Base-by-base conservation (phyloP, 1,140 invertebrate species). In the Bombus waltoni region DNA sequence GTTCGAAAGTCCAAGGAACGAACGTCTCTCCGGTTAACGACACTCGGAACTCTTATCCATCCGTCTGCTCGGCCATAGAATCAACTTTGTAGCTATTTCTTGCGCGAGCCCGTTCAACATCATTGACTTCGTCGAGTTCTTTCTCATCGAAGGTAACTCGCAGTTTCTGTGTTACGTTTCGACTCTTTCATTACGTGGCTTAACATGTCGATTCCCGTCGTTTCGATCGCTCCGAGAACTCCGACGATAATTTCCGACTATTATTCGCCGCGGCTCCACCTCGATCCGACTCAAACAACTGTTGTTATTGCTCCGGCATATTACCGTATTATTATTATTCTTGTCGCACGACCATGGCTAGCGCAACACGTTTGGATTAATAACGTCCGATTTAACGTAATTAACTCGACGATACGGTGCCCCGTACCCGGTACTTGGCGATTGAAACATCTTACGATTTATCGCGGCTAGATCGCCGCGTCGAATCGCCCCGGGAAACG, bases 331-430 rank as follows among this genome's bases (percentile, higher is more conserved):
- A n/a, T 40, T 47, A 57, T 38, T n/a, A 22, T 47, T 32, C 10
- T 47, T 35, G 35, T 22, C 11, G n/a, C 11, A 22, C 28, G 32
- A n/a, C 11, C 5, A 53, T 11, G 22, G 6, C 70, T 22, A 65
- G 32, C 18, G 28, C 28, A n/a, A 70, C 65, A 6, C 77, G 28
- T 15, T 40, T 38, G 44, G 28, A 83, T 84, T 84, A 84, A 77
- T 59, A 78, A 70, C 65, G 65, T 57, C 47, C 53, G 74, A 83
- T 78, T 78, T 53, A 70, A 44, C 18, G 82, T 57, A 77, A 83
- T 83, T 83, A 83, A 84, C 40, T 66, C 5, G 66, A 10, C 71
- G 81, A 53, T 75, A 32, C 42, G 8, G 13, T 40, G 38, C 40
- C 32, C 35, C 11, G 25, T 47, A 75, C 28, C 71, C 74, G 35